Evolutionary conservation across 2,888 invertebrate genomes (phyloP), one percentile per base, ranked within the genome.

Genomic region (Mantis religiosa): DNA sequence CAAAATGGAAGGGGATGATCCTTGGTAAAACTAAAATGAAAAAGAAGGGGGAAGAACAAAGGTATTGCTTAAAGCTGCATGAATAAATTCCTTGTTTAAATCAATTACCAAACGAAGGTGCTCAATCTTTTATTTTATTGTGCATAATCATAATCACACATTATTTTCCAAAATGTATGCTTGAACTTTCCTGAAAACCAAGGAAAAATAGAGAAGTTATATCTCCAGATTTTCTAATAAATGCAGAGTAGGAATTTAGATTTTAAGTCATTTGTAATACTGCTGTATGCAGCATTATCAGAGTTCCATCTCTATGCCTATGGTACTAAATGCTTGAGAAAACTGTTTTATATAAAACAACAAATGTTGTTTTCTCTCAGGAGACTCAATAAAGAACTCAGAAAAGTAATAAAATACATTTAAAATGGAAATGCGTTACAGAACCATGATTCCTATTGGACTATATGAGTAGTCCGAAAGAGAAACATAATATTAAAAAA

Each of bases 1-100:
- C 94, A 93, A 97, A 97, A 93, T 95, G 95, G 94, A 97, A 97
- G 92, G 97, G 97, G 93, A 95, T 96, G 93, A 97, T 97, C 93
- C 95, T 96, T 93, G 97, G 97, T 92, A 96, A 93, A 94, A 97
- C 97, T 97, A 95, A 93, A 96, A 95, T 90, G 87, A 30, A 34
- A 83, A 83, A 85, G 47, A 54, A 6, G n/a, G 30, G n/a, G 71
- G n/a, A 20, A 20, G 8, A 6, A 71, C 20, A 15, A 20, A 71
- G 4, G 54, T 71, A 71, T 71, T 71, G 15, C 54, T 20, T 71
- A 71, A 20, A 71, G 54, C 54, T 71, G 54, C 54, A 71, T 83
- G 27, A 6, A 28, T 30, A 7, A 30, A 20, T 83, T 30, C 30
- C 28, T 27, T 7, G 28, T 83, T 30, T 30, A 83, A 27, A 83